Percentiles rank a stretch among this genome's conserved stretches.
Evolutionary conservation across 2,888 invertebrate genomes (phyloP).

Genomic region (Escarpia spicata): DNA sequence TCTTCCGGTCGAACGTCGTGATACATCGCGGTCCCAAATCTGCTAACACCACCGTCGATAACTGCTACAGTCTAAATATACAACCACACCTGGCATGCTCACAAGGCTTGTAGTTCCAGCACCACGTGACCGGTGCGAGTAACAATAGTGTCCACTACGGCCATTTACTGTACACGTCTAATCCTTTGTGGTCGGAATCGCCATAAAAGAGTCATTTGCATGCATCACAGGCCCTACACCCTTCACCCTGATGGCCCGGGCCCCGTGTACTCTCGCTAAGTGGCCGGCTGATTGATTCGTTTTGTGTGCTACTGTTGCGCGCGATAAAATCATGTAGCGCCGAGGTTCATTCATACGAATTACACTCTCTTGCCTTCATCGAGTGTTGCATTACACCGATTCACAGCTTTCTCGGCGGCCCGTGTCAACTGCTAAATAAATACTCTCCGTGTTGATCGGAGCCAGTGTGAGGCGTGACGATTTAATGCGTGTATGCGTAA

Average conservation of each 20-base stretch:
- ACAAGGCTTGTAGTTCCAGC: not conserved
- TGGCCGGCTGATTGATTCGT: not conserved
- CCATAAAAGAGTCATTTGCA: slow-evolving; percentile 4
- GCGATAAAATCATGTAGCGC: slow-evolving; percentile 16
- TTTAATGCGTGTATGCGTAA: not conserved
- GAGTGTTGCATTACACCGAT: not conserved
- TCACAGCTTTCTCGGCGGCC: not conserved
- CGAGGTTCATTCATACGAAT: not conserved
- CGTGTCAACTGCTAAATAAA: not conserved
- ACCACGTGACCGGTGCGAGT: not conserved
- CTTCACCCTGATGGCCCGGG: not conserved
- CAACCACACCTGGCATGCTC: not conserved
- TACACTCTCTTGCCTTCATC: not conserved
- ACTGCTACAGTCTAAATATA: not conserved
- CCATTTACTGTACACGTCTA: slow-evolving; percentile 2
- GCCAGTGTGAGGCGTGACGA: not conserved
- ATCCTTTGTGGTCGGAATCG: slow-evolving; percentile 1
- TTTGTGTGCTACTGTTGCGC: not conserved
- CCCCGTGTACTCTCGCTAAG: not conserved
- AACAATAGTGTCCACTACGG: not conserved
- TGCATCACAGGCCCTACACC: not conserved
- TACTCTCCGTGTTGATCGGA: not conserved
- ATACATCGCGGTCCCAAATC: not conserved
- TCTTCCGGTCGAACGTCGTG: not conserved
- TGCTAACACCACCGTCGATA: not conserved